These are phyloP conservation scores for Eugnorisma glareosa DNA, from an alignment of 2,888 invertebrate genomes.

Conservation along the genomic window DNA sequence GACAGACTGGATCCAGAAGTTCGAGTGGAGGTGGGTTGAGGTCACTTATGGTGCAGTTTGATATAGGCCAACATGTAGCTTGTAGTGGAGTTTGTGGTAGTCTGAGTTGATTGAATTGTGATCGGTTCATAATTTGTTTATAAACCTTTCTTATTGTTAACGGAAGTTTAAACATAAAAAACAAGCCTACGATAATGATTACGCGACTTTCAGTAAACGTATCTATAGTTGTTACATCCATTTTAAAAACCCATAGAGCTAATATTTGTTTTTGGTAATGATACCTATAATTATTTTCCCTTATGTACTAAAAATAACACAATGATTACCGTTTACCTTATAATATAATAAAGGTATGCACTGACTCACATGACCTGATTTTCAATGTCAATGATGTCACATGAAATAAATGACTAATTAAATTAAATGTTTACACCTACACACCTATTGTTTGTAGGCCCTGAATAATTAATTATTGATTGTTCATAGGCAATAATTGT, in stretches of 20 bases:
- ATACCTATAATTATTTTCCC: neutral
- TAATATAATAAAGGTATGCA: neutral
- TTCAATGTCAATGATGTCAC: constrained; percentile 38
- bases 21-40: neutral
- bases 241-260: neutral
- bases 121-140: neutral
- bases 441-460: constrained; percentile 45
- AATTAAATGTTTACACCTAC: constrained; percentile 47
- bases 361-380: constrained; percentile 32
- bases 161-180: neutral
- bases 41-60: neutral
- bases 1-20: neutral
- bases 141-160: neutral
- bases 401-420: constrained; percentile 29
- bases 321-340: constrained; percentile 12
- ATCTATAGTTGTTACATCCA: neutral
- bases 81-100: neutral
- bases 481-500: constrained; percentile 9
- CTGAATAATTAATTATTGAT: constrained; percentile 17
- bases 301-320: constrained; percentile 19
- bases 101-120: neutral
- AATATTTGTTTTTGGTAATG: neutral
- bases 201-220: neutral
- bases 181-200: neutral
- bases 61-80: too few relatives aligned